A percentile compares a stretch with the other conserved stretches of the same genome.
Evolutionary conservation across 2,113 vertebrate species (phyloP).

Genomic region (Tonatia bakeri): DNA sequence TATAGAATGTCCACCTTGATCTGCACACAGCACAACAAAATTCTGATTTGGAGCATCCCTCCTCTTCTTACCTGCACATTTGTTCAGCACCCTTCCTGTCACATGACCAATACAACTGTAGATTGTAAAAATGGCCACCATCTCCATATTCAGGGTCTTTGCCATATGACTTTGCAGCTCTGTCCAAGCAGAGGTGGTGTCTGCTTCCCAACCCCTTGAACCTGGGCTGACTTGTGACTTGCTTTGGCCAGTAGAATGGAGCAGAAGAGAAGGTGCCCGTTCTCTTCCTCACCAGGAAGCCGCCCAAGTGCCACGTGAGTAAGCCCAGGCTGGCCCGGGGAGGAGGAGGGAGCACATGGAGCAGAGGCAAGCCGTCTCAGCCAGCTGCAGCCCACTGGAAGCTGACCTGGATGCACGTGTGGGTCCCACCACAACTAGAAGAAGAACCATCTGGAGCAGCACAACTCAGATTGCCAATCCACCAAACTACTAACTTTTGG

Average conservation of each 20-base stretch:
- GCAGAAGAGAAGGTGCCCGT: background rate
- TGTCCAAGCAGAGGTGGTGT: background rate
- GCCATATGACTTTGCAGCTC: background rate
- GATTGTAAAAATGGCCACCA: background rate
- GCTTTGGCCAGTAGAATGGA: background rate
- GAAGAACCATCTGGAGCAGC: background rate
- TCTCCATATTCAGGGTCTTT: background rate
- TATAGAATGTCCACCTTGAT: background rate
- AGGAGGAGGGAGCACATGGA: background rate
- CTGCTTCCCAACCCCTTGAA: background rate
- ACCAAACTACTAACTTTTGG: background rate
- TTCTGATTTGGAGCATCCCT: background rate
- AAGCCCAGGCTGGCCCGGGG: background rate
- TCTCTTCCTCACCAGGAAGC: background rate
- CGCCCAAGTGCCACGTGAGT: background rate
- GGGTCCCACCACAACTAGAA: background rate
- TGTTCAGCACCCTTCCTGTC: background rate
- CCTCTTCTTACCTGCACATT: background rate
- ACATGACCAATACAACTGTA: accelerated
- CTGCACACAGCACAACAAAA: background rate
- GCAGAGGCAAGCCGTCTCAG: background rate
- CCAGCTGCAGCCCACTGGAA: background rate
- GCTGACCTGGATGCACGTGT: background rate
- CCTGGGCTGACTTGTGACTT: background rate
- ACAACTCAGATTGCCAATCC: background rate